These are phyloP conservation scores for Rhynchomys soricoides DNA, from an alignment of 2,113 vertebrate species.

Conservation along the genomic window DNA sequence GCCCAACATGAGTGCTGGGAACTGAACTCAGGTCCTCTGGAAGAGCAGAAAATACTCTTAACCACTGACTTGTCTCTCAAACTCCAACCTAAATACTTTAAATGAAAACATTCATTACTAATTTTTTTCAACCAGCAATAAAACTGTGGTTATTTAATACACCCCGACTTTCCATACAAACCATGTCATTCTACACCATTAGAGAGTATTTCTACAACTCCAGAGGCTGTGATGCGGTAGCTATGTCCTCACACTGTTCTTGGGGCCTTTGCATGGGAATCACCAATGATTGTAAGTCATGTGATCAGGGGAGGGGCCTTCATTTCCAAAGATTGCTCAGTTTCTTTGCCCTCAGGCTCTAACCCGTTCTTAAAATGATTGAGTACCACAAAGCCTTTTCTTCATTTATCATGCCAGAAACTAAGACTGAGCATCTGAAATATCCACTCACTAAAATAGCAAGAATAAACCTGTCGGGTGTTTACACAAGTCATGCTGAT, in stretches of 20 bases:
- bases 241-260: rapidly evolving
- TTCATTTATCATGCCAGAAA: not conserved
- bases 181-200: not conserved
- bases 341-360: not conserved
- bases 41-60: not conserved
- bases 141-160: not conserved
- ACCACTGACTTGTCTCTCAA: not conserved
- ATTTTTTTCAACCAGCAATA: not conserved
- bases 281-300: rapidly evolving
- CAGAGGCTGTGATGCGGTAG: not conserved
- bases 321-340: no score
- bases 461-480: not conserved
- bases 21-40: not conserved
- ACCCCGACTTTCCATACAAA: not conserved
- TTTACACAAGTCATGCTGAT: not conserved
- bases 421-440: not conserved
- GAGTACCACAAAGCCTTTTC: not conserved
- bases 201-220: not conserved
- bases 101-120: not conserved
- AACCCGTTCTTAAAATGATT: rapidly evolving
- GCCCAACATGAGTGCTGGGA: not conserved
- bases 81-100: not conserved
- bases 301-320: rapidly evolving
- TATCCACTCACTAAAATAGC: not conserved
- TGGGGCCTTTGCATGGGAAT: not conserved